A percentile compares a stretch with the other conserved stretches of the same genome.
Conservation (phyloP, 2,888 invertebrate genomes). For the Cotesia congregata region DNA sequence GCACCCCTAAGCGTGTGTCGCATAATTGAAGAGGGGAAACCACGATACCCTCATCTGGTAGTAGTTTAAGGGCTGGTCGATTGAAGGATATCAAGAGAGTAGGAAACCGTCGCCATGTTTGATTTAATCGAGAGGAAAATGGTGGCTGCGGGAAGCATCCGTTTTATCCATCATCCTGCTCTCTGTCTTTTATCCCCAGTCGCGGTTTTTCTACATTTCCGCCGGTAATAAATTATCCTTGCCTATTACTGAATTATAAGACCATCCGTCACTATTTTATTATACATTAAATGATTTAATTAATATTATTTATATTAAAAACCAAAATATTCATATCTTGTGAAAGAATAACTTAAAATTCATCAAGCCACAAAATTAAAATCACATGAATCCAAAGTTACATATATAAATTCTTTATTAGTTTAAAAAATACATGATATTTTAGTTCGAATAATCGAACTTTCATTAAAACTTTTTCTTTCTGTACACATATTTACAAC, state of each 20-base stretch:
- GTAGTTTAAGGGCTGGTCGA: slow-evolving; percentile 49
- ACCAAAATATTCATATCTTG: no score
- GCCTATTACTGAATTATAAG: neutral
- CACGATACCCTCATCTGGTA: slow-evolving; percentile 38
- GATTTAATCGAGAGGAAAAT: slow-evolving; percentile 67
- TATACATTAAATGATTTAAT: no score
- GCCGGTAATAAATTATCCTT: neutral
- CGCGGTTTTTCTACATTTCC: neutral
- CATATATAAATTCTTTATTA: neutral
- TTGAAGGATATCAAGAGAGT: slow-evolving; percentile 14
- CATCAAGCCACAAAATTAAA: no score
- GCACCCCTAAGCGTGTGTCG: slow-evolving; percentile 50
- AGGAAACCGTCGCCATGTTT: slow-evolving; percentile 63
- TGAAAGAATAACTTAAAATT: no score
- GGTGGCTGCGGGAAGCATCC: slow-evolving; percentile 54
- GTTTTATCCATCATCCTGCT: slow-evolving; percentile 3
- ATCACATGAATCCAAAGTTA: no score
- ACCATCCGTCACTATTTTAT: no score
- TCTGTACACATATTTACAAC: neutral
- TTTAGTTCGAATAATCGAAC: neutral
- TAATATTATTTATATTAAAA: no score
- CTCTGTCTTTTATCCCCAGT: neutral
- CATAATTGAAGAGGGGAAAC: slow-evolving; percentile 59
- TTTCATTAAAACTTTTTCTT: neutral
- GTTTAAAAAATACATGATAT: neutral